Base-by-base conservation (phyloP, 1,140 invertebrate species). In the Stenopsyche tienmushanensis region DNA sequence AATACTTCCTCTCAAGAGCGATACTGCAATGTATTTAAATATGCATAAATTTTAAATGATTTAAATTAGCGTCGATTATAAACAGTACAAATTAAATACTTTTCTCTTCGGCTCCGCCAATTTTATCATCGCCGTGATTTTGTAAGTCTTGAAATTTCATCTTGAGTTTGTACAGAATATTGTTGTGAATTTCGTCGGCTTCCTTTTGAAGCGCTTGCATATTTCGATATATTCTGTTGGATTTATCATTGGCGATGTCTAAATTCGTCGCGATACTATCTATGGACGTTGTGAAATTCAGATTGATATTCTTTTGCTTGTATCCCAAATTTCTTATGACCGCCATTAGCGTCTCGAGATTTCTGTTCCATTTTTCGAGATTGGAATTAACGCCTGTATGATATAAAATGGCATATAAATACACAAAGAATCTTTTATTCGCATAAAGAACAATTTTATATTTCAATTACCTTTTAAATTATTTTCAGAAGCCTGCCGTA, bases 1-100 rank as follows among this genome's bases (percentile, higher is more conserved):
- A 18, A 82, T 83, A 68, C 83, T 84, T 29, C 82, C 82, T 62
- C 83, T 78, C n/a, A 83, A 83, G 69, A 84, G 82, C 0, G 83
- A 82, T 64, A 86, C 83, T 80, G 18, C 47, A 50, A 18, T 50
- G 9, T 45, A 18, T 45, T 9, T 9, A n/a, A 45, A 45, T 45
- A 45, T 45, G 44, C 15, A 45, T 17, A 45, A 5, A 45, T 8
- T 9, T 45, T 45, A n/a, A 18, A 18, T 18, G 15, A 8, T 9
- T 45, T 8, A 45, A 45, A 18, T 9, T 45, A 18, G 15, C 3
- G 34, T 29, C 23, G 34, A 45, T 44, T 23, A 45, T 29, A n/a
- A 20, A 23, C 15, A 54, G 7, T 5, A n/a, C n/a, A 44, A 47
- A 17, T 9, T 3, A 52, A 25, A 52, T 65, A 81, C 80, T 75